Conservation (phyloP, 2,888 invertebrate genomes). For the Meiosimyza platycephala region DNA sequence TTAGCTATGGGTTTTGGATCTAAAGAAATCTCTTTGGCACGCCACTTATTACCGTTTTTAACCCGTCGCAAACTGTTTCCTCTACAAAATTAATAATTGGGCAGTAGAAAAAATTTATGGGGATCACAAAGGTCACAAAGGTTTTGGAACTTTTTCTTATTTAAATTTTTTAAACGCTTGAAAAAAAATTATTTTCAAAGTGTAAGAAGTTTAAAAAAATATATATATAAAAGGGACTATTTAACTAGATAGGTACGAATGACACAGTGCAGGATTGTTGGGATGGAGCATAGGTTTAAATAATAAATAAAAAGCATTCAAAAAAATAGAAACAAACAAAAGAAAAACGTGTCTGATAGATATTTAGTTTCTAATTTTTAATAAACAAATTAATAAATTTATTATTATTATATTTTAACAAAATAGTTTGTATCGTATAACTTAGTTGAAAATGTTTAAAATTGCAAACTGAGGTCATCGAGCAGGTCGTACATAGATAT, state of each 20-base stretch:
- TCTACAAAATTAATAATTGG: slow-evolving; percentile 53
- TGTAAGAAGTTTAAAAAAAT: neutral
- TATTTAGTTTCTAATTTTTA: slow-evolving; percentile 12
- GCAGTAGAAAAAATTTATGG: slow-evolving; percentile 34
- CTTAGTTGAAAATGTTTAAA: neutral
- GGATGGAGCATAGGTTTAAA: slow-evolving; percentile 9
- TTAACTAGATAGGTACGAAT: neutral
- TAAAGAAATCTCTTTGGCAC: slow-evolving; percentile 73
- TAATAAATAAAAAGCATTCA: slow-evolving; percentile 26
- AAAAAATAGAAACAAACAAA: slow-evolving; percentile 23
- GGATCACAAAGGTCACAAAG: slow-evolving; percentile 11
- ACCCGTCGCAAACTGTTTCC: slow-evolving; percentile 72
- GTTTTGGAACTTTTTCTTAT: slow-evolving; percentile 8
- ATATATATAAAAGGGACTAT: no score
- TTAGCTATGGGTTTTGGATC: slow-evolving; percentile 65
- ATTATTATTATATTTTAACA: slow-evolving; percentile 41
- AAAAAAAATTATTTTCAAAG: neutral
- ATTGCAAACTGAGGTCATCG: slow-evolving; percentile 6
- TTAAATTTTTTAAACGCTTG: slow-evolving; percentile 1
- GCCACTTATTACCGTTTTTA: slow-evolving; percentile 74
- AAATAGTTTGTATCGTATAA: slow-evolving; percentile 32
- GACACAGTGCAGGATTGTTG: neutral
- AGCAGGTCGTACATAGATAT: slow-evolving; percentile 7
- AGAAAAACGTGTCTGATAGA: slow-evolving; percentile 34
- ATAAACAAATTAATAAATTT: slow-evolving; percentile 35